Base-by-base conservation (phyloP, 2,888 invertebrate genomes). In the Eristalinus aeneus region DNA sequence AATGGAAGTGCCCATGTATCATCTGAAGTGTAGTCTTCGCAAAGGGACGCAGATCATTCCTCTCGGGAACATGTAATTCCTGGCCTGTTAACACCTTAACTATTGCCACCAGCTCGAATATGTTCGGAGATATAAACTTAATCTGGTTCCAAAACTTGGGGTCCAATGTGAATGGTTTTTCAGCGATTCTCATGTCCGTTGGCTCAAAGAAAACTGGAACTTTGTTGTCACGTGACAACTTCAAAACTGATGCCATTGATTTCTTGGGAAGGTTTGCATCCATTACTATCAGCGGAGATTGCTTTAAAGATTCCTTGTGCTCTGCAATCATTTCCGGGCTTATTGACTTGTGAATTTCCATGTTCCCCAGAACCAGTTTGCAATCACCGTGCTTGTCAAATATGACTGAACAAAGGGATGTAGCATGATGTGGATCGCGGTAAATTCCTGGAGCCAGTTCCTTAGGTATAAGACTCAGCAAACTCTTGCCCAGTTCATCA, bases 121-220 rank as follows among this genome's bases (percentile, higher is more conserved):
- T 90, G 91, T 98, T 98, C 0, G 98, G 98, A 0, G 97, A 96
- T 6, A 96, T 94, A 88, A 95, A 95, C 39, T 91, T 91, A 12
- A 93, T 93, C 78, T 90, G 88, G 6, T 89, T 88, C 0, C 90
- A 90, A 0, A 92, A 87, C 1, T 88, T 69, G 1, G 46, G 20
- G 0, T 88, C 58, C n/a, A 92, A 81, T 0, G 92, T 89, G 86
- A 97, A 96, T 27, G 96, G 95, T 92, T 96, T 97, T 0, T 93
- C 91, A 0, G 97, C 96, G 90, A 96, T 96, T 88, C 95, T 94
- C 89, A 95, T 93, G 90, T 98, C 98, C 0, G 98, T 98, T 0
- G 98, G 97, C 91, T 98, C 98, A 91, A 96, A 98, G 94, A 97
- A 97, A 8, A 97, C 97, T 96, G 97, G 96, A 90, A 96, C 94